These are phyloP conservation scores for Chlorops oryzae DNA, from an alignment of 1,140 invertebrate species.

Conservation along the genomic window DNA sequence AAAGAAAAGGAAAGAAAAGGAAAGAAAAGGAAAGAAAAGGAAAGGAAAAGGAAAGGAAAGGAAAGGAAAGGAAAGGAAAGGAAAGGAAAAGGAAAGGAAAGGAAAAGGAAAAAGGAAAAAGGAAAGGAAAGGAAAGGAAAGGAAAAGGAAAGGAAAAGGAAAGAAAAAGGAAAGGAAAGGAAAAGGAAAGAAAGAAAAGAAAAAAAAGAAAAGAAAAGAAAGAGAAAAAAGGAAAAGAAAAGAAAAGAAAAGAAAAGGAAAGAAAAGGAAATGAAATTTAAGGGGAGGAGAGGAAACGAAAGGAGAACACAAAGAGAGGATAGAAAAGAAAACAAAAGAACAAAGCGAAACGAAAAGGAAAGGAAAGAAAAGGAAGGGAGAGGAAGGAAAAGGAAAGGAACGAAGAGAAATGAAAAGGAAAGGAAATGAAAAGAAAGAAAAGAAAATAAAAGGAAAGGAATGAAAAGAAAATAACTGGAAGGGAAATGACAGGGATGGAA, in stretches of 20 bases:
- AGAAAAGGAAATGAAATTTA: neutral
- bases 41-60: neutral
- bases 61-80: neutral
- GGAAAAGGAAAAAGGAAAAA: neutral
- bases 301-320: no score
- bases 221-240: neutral
- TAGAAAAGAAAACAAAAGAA: no score
- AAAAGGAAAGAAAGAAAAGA: neutral
- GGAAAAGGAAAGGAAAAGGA: neutral
- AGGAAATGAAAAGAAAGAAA: no score
- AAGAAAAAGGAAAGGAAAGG: neutral
- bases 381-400: no score
- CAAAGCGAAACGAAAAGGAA: no score
- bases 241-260: neutral
- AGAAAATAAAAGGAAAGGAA: no score
- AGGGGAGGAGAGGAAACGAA: neutral
- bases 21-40: neutral
- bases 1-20: neutral
- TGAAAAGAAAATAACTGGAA: no score
- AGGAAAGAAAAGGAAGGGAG: no score
- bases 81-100: neutral
- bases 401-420: no score
- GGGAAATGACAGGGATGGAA: no score
- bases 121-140: neutral
- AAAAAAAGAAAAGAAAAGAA: neutral